These are phyloP conservation scores for Acrocyrtus sp. DNA, from an alignment of 2,888 invertebrate genomes.

Conservation along the genomic window DNA sequence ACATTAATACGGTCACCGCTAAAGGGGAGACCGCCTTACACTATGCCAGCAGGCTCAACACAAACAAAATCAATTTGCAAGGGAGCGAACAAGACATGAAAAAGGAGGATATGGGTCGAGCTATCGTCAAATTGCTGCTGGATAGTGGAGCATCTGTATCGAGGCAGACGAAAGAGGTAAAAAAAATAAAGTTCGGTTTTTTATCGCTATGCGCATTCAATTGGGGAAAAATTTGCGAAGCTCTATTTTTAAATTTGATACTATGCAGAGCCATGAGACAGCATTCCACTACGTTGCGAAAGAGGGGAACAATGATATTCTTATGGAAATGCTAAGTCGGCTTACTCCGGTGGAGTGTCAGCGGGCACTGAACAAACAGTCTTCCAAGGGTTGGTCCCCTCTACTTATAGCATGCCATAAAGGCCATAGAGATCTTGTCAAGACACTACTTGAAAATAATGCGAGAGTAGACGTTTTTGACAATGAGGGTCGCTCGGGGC, in stretches of 20 bases:
- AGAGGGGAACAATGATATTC: constrained; percentile 96
- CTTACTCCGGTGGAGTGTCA: constrained; percentile 92
- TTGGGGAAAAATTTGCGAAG: neutral
- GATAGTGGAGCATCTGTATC: constrained; percentile 90
- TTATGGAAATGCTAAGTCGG: constrained; percentile 92
- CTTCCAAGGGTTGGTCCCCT: constrained; percentile 96
- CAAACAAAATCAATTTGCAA: constrained; percentile 81
- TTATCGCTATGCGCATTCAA: neutral
- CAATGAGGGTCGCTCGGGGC: constrained; percentile 93
- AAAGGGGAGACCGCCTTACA: constrained; percentile 83
- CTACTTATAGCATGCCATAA: constrained; percentile 94
- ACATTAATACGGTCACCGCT: constrained; percentile 88
- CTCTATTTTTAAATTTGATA: neutral
- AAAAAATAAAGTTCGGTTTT: too few relatives aligned
- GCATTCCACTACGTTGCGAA: constrained; percentile 96
- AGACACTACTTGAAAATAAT: constrained; percentile 79
- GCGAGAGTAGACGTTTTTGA: constrained; percentile 86
- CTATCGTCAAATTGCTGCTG: constrained; percentile 75
- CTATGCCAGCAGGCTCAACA: constrained; percentile 20
- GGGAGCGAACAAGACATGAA: constrained; percentile 33
- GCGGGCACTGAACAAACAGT: constrained; percentile 93
- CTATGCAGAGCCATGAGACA: constrained; percentile 68
- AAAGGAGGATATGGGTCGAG: constrained; percentile 71
- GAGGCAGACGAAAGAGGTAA: constrained; percentile 78
- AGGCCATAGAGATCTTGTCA: constrained; percentile 95